phyloP scores from a whole-genome alignment of 2,888 invertebrate genomes.

The Druceiella hillmani region DNA sequence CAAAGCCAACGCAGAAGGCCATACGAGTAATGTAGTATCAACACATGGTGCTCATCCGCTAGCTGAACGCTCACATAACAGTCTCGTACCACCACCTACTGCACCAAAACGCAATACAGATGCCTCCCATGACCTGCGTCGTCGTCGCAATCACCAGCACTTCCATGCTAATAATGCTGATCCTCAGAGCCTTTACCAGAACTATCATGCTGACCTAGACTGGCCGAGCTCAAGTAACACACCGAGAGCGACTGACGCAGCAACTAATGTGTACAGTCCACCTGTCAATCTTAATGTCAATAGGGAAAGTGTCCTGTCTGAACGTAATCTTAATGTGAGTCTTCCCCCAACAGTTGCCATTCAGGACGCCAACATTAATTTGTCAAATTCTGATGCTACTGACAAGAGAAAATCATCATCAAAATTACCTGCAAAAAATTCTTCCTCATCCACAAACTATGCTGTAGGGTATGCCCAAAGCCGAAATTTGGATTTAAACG shows the following conservation, averaged over 20 bases:
- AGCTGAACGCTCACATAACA: conserved; percentile 54
- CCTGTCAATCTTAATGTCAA: conserved; percentile 18
- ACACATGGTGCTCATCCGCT: conserved; percentile 40
- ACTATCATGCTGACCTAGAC: too few species aligned
- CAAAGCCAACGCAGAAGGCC: conserved; percentile 65
- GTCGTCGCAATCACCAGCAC: background rate
- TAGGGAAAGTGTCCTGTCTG: conserved; percentile 2
- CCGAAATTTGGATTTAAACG: conserved; percentile 40
- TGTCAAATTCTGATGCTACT: too few species aligned
- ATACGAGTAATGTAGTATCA: conserved; percentile 38
- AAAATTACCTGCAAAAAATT: conserved; percentile 45
- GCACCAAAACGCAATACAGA: conserved; percentile 41
- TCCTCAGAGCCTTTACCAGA: too few species aligned
- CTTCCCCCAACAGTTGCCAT: too few species aligned
- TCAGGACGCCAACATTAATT: conserved; percentile 34
- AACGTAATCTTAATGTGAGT: too few species aligned
- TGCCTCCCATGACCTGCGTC: too few species aligned
- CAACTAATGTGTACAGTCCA: conserved; percentile 30
- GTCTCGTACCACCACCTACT: conserved; percentile 36
- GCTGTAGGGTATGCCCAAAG: conserved; percentile 39
- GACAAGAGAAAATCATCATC: conserved; percentile 45
- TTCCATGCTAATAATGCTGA: conserved; percentile 7
- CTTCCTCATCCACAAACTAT: conserved; percentile 36
- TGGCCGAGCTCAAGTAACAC: too few species aligned
- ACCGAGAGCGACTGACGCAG: conserved; percentile 22